Evolutionary conservation across 1,140 invertebrate species (phyloP), one percentile per base, ranked within the genome.

Genomic region (Agrilus planipennis): DNA sequence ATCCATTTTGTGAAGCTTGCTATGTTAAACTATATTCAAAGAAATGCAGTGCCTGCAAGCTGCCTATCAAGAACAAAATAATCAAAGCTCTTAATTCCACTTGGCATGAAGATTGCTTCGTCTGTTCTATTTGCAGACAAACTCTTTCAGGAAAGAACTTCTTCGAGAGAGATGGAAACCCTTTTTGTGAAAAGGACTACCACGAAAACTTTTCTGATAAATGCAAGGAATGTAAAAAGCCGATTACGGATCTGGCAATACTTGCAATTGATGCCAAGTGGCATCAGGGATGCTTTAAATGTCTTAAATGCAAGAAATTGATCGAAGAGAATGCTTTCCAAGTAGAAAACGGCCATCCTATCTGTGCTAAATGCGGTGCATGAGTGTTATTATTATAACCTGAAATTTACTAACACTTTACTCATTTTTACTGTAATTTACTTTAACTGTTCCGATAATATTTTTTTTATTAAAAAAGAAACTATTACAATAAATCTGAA

Each of bases 51-150:
- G 71, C 70, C 44, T 87, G 84, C 57, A 71, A 75, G 50, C 61
- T 76, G 41, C 72, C 82, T 14, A 89, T 89, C 50, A 71, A 72
- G 50, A 78, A 82, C 52, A 71, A 71, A 49, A 68, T 73, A 37
- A 73, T 79, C 45, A 83, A 80, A 42, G 88, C 87, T 1, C 62
- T 90, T 54, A 83, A 81, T 18, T 73, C 74, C 54, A 78, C 79
- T 20, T 93, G 84, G 81, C 89, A 93, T 58, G 77, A 81, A 29
- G 78, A 89, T 47, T 86, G 89, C 64, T 92, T 91, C 64, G 73
- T 81, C 12, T 92, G 89, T 68, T 75, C 70, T 7, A 73, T 78
- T 23, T 89, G 88, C 70, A 76, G 75, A 45, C 71, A 72, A 43
- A 73, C 75, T 36, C 68, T 89, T 51, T 73, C 74, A 10, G 80